Evolutionary conservation across 53 echinoderm and acorn worm species (phyloP), one percentile per base, ranked within the genome.

Genomic region (Holothuria scabra): DNA sequence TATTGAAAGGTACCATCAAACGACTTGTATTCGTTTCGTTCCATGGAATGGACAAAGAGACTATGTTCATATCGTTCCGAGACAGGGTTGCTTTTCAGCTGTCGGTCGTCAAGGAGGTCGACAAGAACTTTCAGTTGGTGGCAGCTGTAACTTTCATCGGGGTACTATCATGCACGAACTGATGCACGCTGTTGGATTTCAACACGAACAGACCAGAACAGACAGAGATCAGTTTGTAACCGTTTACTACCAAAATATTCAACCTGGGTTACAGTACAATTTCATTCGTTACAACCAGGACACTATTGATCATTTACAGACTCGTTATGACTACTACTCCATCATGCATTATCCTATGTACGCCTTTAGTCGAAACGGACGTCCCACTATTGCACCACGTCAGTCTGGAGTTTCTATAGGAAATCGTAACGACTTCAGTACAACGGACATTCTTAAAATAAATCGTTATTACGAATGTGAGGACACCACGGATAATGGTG

Each of bases 101-200:
- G 90, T 93, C 14, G 93, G 93, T 85, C 87, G 89, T 16, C 29
- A 28, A 32, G 90, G 90, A 28, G 93, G 90, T 26, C 72, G 81
- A 7, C 93, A 93, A 65, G 89, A 85, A 76, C 71, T 93, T 12
- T 93, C 93, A 4, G 80, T 93, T 12, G 93, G 90, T 21, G 90
- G 83, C 4, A 59, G 81, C 8, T 93, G 93, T 64, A 87, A 85
- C 56, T 86, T 82, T 30, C 62, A 87, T 57, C 84, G 87, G 18
- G 93, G 93, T 14, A 87, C 82, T 24, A 89, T 93, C 76, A 90
- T 93, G 85, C 93, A 93, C 66, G 93, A 93, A 66, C 56, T 93
- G 60, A 93, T 93, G 93, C 93, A 93, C 82, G 93, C 93, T 14
- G 34, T 90, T 29, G 93, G 93, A 22, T 93, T 93, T 68, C 84